A percentile compares a stretch with the other conserved stretches of the same genome.
Conservation (phyloP, 2,797 vertebrate species). For the Enteromius paludinosus region DNA sequence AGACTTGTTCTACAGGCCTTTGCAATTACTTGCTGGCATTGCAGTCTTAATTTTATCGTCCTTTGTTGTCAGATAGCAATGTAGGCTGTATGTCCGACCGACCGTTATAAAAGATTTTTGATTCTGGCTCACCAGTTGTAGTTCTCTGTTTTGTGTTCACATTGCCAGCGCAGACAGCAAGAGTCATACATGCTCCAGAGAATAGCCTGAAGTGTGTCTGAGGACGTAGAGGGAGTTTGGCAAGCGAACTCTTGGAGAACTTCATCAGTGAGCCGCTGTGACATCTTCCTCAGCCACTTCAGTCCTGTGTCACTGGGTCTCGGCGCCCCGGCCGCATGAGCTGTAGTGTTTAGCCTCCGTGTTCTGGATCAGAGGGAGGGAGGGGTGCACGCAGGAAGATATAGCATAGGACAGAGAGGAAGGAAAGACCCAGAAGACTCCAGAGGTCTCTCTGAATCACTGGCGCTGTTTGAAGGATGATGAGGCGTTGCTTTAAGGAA, state of each 20-base stretch:
- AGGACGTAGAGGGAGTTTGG: constrained; percentile 15
- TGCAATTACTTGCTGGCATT: constrained; percentile 1
- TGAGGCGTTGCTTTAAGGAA: constrained; percentile 39
- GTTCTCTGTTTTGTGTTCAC: not conserved
- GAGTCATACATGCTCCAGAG: constrained; percentile 36
- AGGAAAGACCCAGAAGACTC: constrained; percentile 29
- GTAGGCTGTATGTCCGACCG: not conserved
- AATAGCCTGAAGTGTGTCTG: constrained; percentile 28
- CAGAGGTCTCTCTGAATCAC: constrained; percentile 54
- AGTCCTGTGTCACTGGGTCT: constrained; percentile 37
- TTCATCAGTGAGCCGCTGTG: constrained; percentile 41
- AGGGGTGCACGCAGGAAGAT: constrained; percentile 3
- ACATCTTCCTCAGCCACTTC: constrained; percentile 47
- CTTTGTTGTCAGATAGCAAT: not conserved
- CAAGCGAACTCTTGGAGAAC: constrained; percentile 41
- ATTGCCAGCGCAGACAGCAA: constrained; percentile 11
- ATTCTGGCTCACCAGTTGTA: not conserved
- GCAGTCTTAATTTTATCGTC: not conserved
- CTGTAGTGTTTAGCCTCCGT: not conserved
- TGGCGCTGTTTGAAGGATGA: constrained; percentile 45
- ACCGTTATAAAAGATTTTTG: not conserved
- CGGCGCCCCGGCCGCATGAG: constrained; percentile 4
- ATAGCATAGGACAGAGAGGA: constrained; percentile 40
- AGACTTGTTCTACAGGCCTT: constrained; percentile 21
- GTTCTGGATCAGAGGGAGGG: constrained; percentile 8